These are phyloP conservation scores for Pycnonotus jocosus DNA, from an alignment of 2,113 vertebrate species.

Conservation along the genomic window DNA sequence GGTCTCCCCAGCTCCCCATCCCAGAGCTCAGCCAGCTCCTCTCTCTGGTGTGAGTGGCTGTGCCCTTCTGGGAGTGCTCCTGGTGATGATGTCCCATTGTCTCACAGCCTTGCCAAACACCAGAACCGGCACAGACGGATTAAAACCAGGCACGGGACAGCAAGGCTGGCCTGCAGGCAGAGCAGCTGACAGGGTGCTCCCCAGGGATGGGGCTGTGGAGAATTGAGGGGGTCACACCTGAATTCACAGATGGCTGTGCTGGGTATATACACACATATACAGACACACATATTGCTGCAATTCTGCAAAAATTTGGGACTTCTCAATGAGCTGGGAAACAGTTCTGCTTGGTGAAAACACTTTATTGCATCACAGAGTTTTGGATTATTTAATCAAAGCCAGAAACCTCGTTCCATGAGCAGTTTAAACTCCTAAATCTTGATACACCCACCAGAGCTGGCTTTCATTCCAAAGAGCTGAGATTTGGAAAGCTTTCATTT, in stretches of 20 bases:
- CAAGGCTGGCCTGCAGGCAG: neutral
- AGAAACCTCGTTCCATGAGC: neutral
- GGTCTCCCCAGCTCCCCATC: too few species aligned
- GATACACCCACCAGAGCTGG: neutral
- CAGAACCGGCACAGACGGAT: neutral
- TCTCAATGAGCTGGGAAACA: neutral
- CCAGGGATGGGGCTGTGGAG: neutral
- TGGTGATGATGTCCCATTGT: fast-evolving
- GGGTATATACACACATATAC: fast-evolving
- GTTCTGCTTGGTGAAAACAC: neutral
- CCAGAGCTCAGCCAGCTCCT: fast-evolving
- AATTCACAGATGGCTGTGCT: fast-evolving
- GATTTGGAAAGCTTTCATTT: neutral
- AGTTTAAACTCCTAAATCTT: neutral
- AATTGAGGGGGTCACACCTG: neutral
- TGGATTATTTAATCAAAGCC: neutral
- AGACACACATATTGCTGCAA: neutral
- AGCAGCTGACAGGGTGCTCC: neutral
- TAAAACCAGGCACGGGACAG: fast-evolving
- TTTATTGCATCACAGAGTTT: neutral
- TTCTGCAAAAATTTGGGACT: neutral
- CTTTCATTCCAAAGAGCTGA: neutral
- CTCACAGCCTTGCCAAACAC: fast-evolving
- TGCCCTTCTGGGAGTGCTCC: neutral
- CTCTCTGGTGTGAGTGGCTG: fast-evolving